These are phyloP conservation scores for Meloidogyne floridensis DNA, from an alignment of 1,140 invertebrate genomes.

Conservation along the genomic window DNA sequence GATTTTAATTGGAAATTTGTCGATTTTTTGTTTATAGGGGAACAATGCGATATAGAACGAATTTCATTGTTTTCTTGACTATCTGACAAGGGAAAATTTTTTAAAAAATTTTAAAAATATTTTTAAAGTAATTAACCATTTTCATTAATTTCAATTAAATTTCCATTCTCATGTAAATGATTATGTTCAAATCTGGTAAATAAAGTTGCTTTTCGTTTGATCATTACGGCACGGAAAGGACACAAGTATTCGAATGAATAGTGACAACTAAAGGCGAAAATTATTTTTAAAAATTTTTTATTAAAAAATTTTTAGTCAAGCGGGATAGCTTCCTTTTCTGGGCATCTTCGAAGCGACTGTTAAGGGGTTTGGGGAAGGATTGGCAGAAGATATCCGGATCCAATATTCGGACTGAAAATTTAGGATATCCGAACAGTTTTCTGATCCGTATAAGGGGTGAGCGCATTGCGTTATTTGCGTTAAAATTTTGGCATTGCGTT, in stretches of 20 bases:
- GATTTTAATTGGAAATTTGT: neutral
- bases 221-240: neutral
- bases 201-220: neutral
- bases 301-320: too few species aligned
- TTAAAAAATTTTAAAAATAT: neutral
- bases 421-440: too few species aligned
- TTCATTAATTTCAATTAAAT: neutral
- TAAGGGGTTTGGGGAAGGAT: too few species aligned
- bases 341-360: too few species aligned
- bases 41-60: neutral
- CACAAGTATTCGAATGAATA: neutral
- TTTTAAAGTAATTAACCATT: neutral
- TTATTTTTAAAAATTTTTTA: too few species aligned
- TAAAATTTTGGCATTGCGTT: too few species aligned
- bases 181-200: slow-evolving; percentile 6
- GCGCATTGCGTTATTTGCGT: too few species aligned
- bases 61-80: neutral
- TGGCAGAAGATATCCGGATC: too few species aligned
- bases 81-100: neutral
- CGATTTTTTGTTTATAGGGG: neutral
- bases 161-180: neutral
- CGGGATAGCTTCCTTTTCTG: too few species aligned
- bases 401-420: too few species aligned
- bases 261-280: neutral
- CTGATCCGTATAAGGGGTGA: too few species aligned